Evolutionary conservation across 2,888 invertebrate genomes (phyloP), one percentile per base, ranked within the genome.

Genomic region (Lasiommata megera): DNA sequence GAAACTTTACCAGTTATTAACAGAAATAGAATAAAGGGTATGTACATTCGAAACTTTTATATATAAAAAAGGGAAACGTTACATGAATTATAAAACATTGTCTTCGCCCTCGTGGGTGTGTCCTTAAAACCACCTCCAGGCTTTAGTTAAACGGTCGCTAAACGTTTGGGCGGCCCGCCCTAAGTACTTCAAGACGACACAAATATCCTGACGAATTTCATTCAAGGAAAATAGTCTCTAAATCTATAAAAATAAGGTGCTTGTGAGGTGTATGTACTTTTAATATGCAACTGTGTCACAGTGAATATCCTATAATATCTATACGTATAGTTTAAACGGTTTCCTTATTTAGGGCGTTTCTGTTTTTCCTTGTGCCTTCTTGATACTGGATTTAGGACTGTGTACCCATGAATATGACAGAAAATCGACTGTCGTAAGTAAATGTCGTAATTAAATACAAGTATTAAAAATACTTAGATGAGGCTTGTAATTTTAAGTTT

Each of bases 151-250:
- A 89, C 88, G 88, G 77, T 84, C 82, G 84, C 83, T 89, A 90
- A 90, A 89, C 89, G 90, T 83, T 90, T 90, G 90, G 90, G 90
- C 90, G 89, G 89, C 87, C 89, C 89, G 90, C 90, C 90, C 89
- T 88, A 81, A 80, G 69, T 67, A 74, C 77, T 80, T 77, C 71
- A 72, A 72, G 71, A 62, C 70, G 74, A 82, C 76, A 74, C 62
- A 75, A 79, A 60, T 54, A 60, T 61, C 70, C 68, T 63, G 68
- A 71, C 64, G 58, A 52, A 36, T 46, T 62, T 36, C 16, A 11
- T 57, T 54, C 53, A 56, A 46, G 43, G 9, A 74, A 76, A 73
- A 60, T 69, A 63, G 65, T 72, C 80, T 69, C 66, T 86, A 76
- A 48, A 0, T 0, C 1, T n/a, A 12, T 54, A 14, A 0, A 1